Conservation (phyloP, 2,888 invertebrate species). For the Scaptomyza reducta region DNA sequence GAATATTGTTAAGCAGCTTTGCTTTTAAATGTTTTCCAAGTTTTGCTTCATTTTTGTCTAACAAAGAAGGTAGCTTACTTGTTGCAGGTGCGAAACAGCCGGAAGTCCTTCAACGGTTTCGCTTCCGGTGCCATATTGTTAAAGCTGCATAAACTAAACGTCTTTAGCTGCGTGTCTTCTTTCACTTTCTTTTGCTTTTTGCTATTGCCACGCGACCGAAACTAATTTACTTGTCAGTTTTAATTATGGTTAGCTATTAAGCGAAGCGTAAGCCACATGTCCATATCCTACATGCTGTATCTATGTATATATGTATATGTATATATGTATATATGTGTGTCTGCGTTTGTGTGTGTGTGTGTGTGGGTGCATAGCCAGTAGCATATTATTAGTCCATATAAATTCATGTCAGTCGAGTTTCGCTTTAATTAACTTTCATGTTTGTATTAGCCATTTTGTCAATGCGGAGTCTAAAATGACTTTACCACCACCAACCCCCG, state of each 20-base stretch:
- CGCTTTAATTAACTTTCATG: conserved; percentile 79
- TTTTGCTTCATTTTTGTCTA: too few relatives aligned
- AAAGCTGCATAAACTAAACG: conserved; percentile 39
- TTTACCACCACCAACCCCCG: conserved; percentile 4
- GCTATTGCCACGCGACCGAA: conserved; percentile 40
- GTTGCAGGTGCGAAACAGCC: conserved; percentile 54
- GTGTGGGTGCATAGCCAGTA: conserved; percentile 36
- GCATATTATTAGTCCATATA: conserved; percentile 79
- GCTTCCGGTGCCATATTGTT: conserved; percentile 35
- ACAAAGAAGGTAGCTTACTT: too few relatives aligned
- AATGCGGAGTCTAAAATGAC: conserved; percentile 59
- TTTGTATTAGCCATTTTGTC: conserved; percentile 70
- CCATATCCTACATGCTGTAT: conserved; percentile 7
- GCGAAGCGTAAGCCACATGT: conserved; percentile 56
- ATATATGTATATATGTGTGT: neutral
- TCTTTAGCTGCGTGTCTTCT: conserved; percentile 13
- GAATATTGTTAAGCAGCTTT: too few relatives aligned
- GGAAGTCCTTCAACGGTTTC: conserved; percentile 5
- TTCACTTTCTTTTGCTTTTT: neutral
- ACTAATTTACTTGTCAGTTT: conserved; percentile 79
- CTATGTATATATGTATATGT: neutral
- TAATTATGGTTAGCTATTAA: conserved; percentile 71
- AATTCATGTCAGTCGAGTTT: conserved; percentile 77
- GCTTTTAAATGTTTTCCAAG: too few relatives aligned
- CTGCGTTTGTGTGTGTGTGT: conserved; percentile 7